A percentile compares a stretch with the other conserved stretches of the same genome.
These are phyloP conservation scores for Scaptomyza cyrtandrae DNA, from an alignment of 2,888 invertebrate genomes.

Conservation along the genomic window DNA sequence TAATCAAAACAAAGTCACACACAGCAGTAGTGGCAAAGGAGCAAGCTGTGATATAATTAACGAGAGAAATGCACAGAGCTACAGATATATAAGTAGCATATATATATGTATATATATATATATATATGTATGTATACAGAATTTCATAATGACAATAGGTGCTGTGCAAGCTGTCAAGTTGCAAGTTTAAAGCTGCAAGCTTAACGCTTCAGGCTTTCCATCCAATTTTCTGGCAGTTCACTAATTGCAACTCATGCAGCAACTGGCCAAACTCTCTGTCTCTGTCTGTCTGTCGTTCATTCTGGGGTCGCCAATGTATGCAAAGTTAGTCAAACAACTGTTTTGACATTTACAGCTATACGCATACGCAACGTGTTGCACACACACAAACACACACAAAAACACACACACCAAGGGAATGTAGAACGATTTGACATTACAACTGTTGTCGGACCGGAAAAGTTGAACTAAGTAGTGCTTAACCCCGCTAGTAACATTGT, in stretches of 20 bases:
- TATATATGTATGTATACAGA: conserved; percentile 1
- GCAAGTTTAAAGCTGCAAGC: conserved; percentile 13
- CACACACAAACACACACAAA: conserved; percentile 4
- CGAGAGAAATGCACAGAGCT: no score
- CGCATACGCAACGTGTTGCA: conserved; percentile 50
- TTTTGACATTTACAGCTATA: conserved; percentile 51
- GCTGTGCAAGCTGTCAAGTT: neutral
- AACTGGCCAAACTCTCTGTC: neutral
- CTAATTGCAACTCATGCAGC: conserved; percentile 56
- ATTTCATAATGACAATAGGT: conserved; percentile 20
- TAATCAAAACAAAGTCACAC: conserved; percentile 23
- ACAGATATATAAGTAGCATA: no score
- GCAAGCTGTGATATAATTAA: neutral
- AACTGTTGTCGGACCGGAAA: conserved; percentile 10
- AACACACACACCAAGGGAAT: neutral
- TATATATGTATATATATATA: neutral
- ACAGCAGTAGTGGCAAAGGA: neutral
- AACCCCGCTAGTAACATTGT: conserved; percentile 3
- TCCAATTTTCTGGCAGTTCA: conserved; percentile 33
- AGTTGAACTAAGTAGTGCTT: conserved; percentile 11
- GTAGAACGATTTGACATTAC: conserved; percentile 37
- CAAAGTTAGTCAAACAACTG: conserved; percentile 44
- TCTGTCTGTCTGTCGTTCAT: no score
- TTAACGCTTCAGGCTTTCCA: conserved; percentile 24
- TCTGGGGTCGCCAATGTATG: no score